These are phyloP conservation scores for Eupithecia subumbrata DNA, from an alignment of 2,888 invertebrate genomes.

Conservation along the genomic window DNA sequence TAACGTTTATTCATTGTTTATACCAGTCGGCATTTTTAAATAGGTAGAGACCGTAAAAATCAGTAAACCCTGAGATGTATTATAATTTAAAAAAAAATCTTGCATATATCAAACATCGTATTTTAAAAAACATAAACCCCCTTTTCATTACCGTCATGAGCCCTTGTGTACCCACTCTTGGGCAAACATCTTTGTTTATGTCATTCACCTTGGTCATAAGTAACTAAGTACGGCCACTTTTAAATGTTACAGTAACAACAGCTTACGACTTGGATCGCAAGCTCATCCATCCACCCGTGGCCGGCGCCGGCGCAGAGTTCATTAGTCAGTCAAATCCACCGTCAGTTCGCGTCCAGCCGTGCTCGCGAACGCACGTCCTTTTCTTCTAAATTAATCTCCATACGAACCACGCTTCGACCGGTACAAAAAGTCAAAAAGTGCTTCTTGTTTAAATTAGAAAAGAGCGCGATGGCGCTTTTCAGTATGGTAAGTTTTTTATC, in stretches of 20 bases:
- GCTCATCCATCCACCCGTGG: conserved; percentile 35
- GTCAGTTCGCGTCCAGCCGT: conserved; percentile 67
- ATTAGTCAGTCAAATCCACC: conserved; percentile 34
- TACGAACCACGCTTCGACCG: conserved; percentile 35
- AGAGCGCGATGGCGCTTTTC: conserved; percentile 66
- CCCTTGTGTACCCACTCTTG: not conserved
- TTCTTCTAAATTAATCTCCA: conserved; percentile 16
- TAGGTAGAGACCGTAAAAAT: no score
- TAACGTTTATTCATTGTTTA: no score
- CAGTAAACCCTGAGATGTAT: no score
- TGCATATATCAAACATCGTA: not conserved
- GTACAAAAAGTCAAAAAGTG: conserved; percentile 62
- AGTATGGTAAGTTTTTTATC: conserved; percentile 64
- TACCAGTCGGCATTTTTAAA: no score
- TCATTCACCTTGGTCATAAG: not conserved
- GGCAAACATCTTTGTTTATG: conserved; percentile 1
- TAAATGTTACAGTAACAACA: conserved; percentile 20
- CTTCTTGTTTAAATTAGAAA: conserved; percentile 73
- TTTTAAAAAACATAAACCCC: not conserved
- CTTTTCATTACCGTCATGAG: not conserved
- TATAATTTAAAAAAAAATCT: no score
- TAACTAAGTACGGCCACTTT: not conserved
- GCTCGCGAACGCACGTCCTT: conserved; percentile 60
- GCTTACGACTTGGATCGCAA: conserved; percentile 19
- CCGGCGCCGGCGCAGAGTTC: conserved; percentile 42